Conservation (phyloP, 1,140 invertebrate species). For the Drosophila dunni region DNA sequence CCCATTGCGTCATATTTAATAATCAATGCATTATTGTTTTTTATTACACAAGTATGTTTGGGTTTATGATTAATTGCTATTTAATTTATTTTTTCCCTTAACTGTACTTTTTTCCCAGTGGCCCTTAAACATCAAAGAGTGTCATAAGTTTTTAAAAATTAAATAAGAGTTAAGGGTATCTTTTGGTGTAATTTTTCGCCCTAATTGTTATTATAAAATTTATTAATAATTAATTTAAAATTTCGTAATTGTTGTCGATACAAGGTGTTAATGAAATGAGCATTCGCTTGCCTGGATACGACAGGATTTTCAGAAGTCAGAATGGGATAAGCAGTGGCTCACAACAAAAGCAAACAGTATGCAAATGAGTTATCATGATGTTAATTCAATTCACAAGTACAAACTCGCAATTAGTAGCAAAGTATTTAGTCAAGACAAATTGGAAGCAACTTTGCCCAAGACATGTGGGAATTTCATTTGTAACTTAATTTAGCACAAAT, state of each 20-base stretch:
- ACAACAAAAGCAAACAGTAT: conserved; percentile 19
- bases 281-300: not conserved
- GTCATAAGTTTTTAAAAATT: not conserved
- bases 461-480: not conserved
- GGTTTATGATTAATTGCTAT: conserved; percentile 54
- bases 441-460: not conserved
- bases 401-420: conserved; percentile 50
- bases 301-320: not conserved
- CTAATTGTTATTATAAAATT: conserved; percentile 21
- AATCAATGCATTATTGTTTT: conserved; percentile 10
- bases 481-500: conserved; percentile 54
- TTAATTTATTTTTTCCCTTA: conserved; percentile 49
- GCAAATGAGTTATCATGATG: conserved; percentile 49
- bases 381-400: conserved; percentile 49
- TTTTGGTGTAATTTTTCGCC: not conserved
- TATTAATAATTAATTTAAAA: conserved; percentile 51
- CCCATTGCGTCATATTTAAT: conserved; percentile 1
- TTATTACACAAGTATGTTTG: conserved; percentile 20
- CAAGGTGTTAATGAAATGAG: conserved; percentile 58
- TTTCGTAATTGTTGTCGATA: conserved; percentile 13
- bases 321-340: not conserved
- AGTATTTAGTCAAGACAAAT: conserved; percentile 11
- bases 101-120: too few relatives aligned
- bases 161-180: conserved; percentile 2
- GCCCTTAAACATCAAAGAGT: not conserved